Percentiles rank a stretch among this genome's conserved stretches.
Evolutionary conservation across 35 echinoderm and acorn worm genomes (phyloP).

Genomic region (Lytechinus variegatus): DNA sequence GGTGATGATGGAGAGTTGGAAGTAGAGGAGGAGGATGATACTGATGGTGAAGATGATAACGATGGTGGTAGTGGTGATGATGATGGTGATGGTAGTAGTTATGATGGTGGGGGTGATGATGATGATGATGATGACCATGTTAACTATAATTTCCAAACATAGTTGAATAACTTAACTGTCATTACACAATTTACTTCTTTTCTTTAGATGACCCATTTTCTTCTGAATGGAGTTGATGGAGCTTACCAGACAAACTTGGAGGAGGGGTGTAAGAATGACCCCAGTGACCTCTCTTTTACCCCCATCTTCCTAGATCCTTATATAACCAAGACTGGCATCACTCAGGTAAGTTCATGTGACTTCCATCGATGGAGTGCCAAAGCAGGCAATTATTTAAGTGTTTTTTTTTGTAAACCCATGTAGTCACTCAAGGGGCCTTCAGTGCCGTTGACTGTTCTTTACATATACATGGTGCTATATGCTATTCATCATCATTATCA

Average conservation of each 20-base stretch:
- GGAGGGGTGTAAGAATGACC: conserved; percentile 14
- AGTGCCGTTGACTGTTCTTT: too few species aligned
- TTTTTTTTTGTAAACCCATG: too few species aligned
- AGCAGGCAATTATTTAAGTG: neutral
- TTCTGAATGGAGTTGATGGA: conserved; percentile 33
- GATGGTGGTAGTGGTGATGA: neutral
- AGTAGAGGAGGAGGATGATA: neutral
- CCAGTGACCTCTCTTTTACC: neutral
- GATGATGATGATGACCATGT: neutral
- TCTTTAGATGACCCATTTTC: conserved; percentile 44
- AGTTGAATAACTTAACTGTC: too few species aligned
- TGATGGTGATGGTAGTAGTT: neutral
- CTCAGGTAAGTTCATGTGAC: conserved; percentile 20
- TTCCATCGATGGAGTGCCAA: neutral
- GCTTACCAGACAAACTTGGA: conserved; percentile 27
- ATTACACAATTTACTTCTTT: neutral
- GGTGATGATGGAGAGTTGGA: neutral
- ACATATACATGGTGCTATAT: too few species aligned
- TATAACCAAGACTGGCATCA: conserved; percentile 26
- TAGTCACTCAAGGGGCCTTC: too few species aligned
- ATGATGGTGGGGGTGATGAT: neutral
- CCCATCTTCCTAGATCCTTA: conserved; percentile 34
- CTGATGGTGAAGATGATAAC: neutral
- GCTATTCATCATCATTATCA: too few species aligned
- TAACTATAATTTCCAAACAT: too few species aligned